These are phyloP conservation scores for Macaria liturata DNA, from an alignment of 2,888 invertebrate genomes.

Conservation along the genomic window DNA sequence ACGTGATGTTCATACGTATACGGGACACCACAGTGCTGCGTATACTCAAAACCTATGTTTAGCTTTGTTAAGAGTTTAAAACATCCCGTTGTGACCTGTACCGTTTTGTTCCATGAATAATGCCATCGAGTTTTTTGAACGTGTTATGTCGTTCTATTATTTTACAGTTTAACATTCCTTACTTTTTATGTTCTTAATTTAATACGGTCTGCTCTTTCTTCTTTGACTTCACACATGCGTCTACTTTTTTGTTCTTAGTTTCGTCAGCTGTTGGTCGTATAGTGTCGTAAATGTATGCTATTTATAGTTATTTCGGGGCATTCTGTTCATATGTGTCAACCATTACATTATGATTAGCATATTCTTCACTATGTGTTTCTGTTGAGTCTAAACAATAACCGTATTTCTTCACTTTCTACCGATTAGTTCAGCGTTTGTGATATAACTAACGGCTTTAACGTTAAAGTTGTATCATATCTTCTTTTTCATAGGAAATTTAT, in stretches of 20 bases:
- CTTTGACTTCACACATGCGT: conserved; percentile 9
- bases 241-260: conserved; percentile 8
- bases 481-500: too few species aligned
- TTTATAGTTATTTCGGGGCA: background rate
- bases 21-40: conserved; percentile 38
- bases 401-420: conserved; percentile 6
- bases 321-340: background rate
- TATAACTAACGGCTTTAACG: background rate
- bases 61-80: conserved; percentile 38
- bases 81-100: conserved; percentile 36
- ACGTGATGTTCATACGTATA: conserved; percentile 57
- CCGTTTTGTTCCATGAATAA: conserved; percentile 17
- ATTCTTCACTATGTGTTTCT: background rate
- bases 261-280: conserved; percentile 6
- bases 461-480: background rate
- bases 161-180: conserved; percentile 9
- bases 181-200: conserved; percentile 12
- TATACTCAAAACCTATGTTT: conserved; percentile 40
- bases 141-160: conserved; percentile 13
- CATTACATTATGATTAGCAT: conserved; percentile 1
- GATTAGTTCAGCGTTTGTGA: conserved; percentile 1
- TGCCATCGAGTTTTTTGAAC: conserved; percentile 17
- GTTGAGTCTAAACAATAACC: background rate
- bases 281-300: background rate
- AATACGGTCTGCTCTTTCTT: conserved; percentile 12